These are phyloP conservation scores for Corapipo altera DNA, from an alignment of 2,113 vertebrate species.

Conservation along the genomic window DNA sequence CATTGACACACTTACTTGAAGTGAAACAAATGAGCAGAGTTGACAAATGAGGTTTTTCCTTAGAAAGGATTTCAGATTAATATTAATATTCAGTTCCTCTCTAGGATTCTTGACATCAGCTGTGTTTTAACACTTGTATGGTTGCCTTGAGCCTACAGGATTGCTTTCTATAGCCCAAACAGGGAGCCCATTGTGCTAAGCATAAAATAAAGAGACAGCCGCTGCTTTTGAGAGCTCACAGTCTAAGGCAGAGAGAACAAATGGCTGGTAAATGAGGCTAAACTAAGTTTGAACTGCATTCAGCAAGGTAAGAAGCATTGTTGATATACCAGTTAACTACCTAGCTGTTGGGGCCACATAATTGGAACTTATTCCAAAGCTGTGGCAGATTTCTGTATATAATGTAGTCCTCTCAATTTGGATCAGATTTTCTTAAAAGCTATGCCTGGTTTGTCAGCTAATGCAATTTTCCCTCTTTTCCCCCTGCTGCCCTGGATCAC, in stretches of 20 bases:
- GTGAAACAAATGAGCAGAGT: slow-evolving; percentile 33
- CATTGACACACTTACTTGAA: slow-evolving; percentile 41
- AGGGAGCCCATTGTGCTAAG: neutral
- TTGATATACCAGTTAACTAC: neutral
- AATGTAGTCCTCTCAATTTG: neutral
- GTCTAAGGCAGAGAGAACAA: neutral
- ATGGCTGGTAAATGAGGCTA: neutral
- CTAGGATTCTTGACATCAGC: slow-evolving; percentile 12
- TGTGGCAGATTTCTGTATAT: neutral
- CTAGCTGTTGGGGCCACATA: neutral
- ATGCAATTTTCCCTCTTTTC: slow-evolving; percentile 2
- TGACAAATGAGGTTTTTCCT: slow-evolving; percentile 40
- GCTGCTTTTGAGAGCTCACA: neutral
- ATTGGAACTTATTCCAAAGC: neutral
- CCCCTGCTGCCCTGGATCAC: neutral
- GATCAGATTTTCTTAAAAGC: slow-evolving; percentile 22
- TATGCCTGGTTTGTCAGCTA: neutral
- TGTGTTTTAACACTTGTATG: neutral
- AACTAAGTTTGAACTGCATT: neutral
- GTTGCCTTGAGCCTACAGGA: neutral
- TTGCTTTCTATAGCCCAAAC: neutral
- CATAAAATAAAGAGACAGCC: neutral
- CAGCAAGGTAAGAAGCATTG: neutral
- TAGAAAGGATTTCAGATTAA: slow-evolving; percentile 14
- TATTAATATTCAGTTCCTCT: slow-evolving; percentile 44